Conservation (phyloP, 2,888 invertebrate species). For the Serripes groenlandicus region DNA sequence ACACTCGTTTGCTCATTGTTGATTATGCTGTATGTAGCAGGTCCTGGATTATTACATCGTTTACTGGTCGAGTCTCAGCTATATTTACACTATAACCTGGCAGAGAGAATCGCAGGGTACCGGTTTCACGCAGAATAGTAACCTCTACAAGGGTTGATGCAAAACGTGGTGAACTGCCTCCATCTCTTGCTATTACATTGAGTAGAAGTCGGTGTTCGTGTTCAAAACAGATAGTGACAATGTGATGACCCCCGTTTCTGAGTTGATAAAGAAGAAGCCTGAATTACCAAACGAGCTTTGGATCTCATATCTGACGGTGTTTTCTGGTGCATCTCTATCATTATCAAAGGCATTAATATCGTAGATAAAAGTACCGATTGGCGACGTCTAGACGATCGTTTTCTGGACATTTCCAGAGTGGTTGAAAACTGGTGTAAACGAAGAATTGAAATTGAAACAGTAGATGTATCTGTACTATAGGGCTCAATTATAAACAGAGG, state of each 20-base stretch:
- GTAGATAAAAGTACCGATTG: conserved; percentile 74
- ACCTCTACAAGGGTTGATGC: conserved; percentile 74
- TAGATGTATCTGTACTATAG: conserved; percentile 70
- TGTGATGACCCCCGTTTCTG: conserved; percentile 77
- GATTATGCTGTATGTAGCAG: conserved; percentile 69
- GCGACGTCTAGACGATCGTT: conserved; percentile 75
- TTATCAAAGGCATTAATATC: conserved; percentile 74
- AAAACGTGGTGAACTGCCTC: conserved; percentile 73
- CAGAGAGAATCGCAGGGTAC: conserved; percentile 72
- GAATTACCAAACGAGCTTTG: conserved; percentile 29
- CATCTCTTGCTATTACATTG: conserved; percentile 79
- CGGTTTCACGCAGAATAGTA: conserved; percentile 74
- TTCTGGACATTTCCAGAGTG: conserved; percentile 90
- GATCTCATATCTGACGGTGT: conserved; percentile 56
- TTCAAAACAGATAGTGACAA: conserved; percentile 75
- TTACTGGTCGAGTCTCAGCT: conserved; percentile 70
- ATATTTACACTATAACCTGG: conserved; percentile 71
- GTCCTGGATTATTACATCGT: conserved; percentile 71
- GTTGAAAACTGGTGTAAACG: conserved; percentile 70
- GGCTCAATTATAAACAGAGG: conserved; percentile 76
- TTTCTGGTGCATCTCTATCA: conserved; percentile 71
- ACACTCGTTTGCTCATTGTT: conserved; percentile 68
- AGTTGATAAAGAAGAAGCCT: conserved; percentile 78
- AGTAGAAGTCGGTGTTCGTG: conserved; percentile 73
- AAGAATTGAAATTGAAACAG: conserved; percentile 71